Base-by-base conservation (phyloP, 2,797 vertebrate species). In the Enteromius radiatus region DNA sequence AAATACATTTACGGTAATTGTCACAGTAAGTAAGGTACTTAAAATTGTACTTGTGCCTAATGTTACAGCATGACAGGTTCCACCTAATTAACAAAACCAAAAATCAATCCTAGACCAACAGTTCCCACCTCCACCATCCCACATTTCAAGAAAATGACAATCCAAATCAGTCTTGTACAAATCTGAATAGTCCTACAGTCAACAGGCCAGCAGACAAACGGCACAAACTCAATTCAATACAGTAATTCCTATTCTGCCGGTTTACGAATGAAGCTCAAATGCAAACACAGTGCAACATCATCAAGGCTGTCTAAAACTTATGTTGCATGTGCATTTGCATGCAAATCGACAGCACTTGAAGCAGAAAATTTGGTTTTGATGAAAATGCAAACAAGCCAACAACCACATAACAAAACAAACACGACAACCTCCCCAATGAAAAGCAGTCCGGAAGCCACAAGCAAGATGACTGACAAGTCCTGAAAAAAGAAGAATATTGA, bases 281-380 rank as follows among this genome's bases (percentile, higher is more conserved):
- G 38, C 65, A 67, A 79, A 65, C 11, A 26, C 59, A 54, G 17
- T 69, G 33, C 38, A 36, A 77, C 36, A 68, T 61, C 63, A 47
- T 31, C 71, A 79, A 28, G 31, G 41, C 69, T 84, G 78, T 71
- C 70, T 80, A 49, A 84, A 77, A 76, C 63, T 21, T 82, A 64
- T 49, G 38, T 83, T 69, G 65, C 70, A 77, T 47, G 52, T 28
- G 33, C 63, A 87, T 86, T 86, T 87, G 79, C 78, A 88, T 87
- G 84, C 83, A 84, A 89, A 88, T 84, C 54, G 69, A 59, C 76
- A 43, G 56, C 54, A 78, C 64, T 74, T 85, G 54, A 41, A 85
- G 84, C 79, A 78, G 80, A 86, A 89, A 82, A 88, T 88, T 81
- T 75, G 78, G 83, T 84, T 88, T 85, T 74, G 81, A 86, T 85